These are phyloP conservation scores for Watersipora subatra DNA, from an alignment of 1,140 invertebrate genomes.

Conservation along the genomic window DNA sequence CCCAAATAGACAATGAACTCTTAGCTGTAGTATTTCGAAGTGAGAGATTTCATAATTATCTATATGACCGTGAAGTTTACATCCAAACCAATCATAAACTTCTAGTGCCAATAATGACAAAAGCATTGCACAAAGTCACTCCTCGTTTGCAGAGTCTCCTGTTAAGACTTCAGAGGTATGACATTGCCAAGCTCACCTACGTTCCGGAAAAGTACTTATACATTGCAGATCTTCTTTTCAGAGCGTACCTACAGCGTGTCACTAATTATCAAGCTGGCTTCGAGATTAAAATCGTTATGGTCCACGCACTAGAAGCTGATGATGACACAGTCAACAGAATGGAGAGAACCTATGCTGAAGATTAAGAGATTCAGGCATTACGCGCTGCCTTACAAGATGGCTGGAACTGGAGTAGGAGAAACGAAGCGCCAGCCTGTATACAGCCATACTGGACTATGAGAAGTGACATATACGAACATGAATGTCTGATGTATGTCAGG, in stretches of 20 bases:
- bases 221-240: constrained; percentile 27
- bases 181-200: constrained; percentile 24
- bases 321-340: neutral
- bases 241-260: constrained; percentile 9
- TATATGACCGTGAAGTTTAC: constrained; percentile 13
- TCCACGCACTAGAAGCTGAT: neutral
- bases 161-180: constrained; percentile 33
- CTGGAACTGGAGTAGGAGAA: neutral
- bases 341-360: neutral
- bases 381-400: neutral
- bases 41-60: constrained; percentile 22
- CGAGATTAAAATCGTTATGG: neutral
- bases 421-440: neutral
- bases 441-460: neutral
- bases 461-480: neutral
- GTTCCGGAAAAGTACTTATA: constrained; percentile 31
- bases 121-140: constrained; percentile 12
- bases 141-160: constrained; percentile 15
- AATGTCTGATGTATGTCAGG: neutral
- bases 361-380: neutral
- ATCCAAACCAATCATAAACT: constrained; percentile 15
- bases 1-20: constrained; percentile 42
- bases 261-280: neutral
- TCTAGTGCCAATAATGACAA: constrained; percentile 13
- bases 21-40: constrained; percentile 41